These are phyloP conservation scores for Mycetomoellerius zeteki DNA, from an alignment of 1,140 invertebrate species.

Conservation along the genomic window DNA sequence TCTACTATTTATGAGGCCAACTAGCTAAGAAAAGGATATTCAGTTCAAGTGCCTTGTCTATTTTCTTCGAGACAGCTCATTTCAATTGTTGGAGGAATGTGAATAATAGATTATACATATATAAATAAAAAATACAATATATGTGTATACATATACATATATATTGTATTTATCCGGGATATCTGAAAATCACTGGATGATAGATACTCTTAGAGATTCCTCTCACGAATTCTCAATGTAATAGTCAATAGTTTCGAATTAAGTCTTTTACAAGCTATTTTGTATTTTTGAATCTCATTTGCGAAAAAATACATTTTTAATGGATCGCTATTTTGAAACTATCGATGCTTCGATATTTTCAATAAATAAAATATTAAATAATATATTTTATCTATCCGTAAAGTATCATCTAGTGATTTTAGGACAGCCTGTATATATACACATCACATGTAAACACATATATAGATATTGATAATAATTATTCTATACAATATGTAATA, in stretches of 20 bases:
- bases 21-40: conserved; percentile 85
- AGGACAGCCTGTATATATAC: conserved; percentile 63
- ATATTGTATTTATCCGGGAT: conserved; percentile 66
- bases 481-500: conserved; percentile 70
- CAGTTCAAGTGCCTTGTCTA: conserved; percentile 87
- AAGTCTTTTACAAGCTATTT: not conserved
- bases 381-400: conserved; percentile 1
- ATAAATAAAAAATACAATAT: conserved; percentile 66
- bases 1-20: conserved; percentile 83
- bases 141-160: conserved; percentile 59
- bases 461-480: conserved; percentile 77
- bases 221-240: conserved; percentile 20
- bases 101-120: conserved; percentile 83
- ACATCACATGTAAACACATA: conserved; percentile 68
- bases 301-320: not conserved
- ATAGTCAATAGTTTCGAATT: not conserved
- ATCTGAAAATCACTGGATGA: conserved; percentile 47
- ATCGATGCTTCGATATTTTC: not conserved
- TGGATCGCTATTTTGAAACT: not conserved
- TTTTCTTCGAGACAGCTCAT: conserved; percentile 86
- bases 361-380: not conserved
- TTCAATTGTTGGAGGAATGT: conserved; percentile 86
- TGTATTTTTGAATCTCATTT: not conserved
- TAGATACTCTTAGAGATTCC: conserved; percentile 29
- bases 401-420: conserved; percentile 43